Evolutionary conservation across 2,113 vertebrate species (phyloP).

Genomic region (Limnothrissa miodon): DNA sequence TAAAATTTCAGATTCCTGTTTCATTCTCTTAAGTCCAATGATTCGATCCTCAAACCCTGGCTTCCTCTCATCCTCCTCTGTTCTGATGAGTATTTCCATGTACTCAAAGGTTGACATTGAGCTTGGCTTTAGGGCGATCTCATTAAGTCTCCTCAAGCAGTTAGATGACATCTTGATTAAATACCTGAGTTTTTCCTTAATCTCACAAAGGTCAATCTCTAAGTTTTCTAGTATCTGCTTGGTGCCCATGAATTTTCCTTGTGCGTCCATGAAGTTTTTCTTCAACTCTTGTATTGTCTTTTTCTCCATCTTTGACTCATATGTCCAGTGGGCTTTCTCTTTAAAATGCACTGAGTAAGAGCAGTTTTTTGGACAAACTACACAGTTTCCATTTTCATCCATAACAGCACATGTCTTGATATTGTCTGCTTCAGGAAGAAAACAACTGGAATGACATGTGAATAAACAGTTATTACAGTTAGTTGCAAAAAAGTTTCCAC

Average conservation of each 20-base stretch:
- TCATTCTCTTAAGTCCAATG: conserved; percentile 31
- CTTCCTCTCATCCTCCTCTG: conserved; percentile 34
- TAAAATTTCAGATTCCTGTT: conserved; percentile 15
- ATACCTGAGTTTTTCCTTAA: conserved; percentile 20
- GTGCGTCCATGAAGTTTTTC: conserved; percentile 45
- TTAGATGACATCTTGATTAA: conserved; percentile 38
- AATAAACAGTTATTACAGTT: conserved; percentile 43
- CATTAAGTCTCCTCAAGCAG: conserved; percentile 40
- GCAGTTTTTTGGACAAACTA: conserved; percentile 44
- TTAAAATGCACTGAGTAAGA: conserved; percentile 21
- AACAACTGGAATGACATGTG: conserved; percentile 44
- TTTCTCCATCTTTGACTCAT: conserved; percentile 36
- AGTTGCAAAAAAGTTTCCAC: conserved; percentile 15
- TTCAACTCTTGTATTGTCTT: conserved; percentile 40
- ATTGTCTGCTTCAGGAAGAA: conserved; percentile 29
- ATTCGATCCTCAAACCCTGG: conserved; percentile 46
- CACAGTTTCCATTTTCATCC: conserved; percentile 24
- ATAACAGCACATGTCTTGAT: conserved; percentile 39
- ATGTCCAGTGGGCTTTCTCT: conserved; percentile 37
- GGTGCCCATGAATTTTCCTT: conserved; percentile 34
- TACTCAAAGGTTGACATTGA: conserved; percentile 43
- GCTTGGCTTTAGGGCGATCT: conserved; percentile 49
- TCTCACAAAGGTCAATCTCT: conserved; percentile 1
- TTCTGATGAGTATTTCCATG: conserved; percentile 44
- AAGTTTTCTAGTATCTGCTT: conserved; percentile 37